Conservation (phyloP, 2,113 vertebrate species). For the Pangasianodon gigas region DNA sequence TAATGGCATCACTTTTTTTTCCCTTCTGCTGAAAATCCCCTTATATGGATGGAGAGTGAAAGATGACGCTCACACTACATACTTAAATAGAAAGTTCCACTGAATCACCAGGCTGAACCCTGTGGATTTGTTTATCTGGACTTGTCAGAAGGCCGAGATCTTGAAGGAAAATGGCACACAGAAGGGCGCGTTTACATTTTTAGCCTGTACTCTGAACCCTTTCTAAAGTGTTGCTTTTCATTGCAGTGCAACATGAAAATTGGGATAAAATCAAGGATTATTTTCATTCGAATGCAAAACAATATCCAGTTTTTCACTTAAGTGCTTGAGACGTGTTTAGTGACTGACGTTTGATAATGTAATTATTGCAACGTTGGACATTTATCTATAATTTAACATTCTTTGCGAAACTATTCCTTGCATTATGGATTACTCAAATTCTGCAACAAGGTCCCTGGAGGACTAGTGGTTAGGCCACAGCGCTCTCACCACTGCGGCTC, state of each 20-base stretch:
- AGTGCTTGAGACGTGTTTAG: neutral
- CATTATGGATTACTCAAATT: neutral
- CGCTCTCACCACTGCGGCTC: too few relatives aligned
- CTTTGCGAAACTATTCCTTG: neutral
- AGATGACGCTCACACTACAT: conserved; percentile 11
- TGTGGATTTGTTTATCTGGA: neutral
- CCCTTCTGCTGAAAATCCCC: conserved; percentile 22
- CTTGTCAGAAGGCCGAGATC: neutral
- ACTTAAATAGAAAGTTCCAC: conserved; percentile 39
- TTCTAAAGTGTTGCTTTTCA: neutral
- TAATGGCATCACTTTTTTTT: conserved; percentile 36
- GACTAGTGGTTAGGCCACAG: too few relatives aligned
- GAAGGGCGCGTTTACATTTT: neutral
- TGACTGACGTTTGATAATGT: neutral
- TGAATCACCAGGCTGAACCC: neutral
- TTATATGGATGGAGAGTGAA: conserved; percentile 41
- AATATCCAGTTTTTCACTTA: neutral
- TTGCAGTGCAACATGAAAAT: neutral
- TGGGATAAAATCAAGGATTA: neutral
- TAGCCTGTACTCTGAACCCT: neutral
- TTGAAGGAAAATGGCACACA: neutral
- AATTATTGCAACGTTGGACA: neutral
- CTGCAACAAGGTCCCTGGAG: too few relatives aligned
- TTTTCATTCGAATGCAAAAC: neutral
- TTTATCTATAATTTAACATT: neutral